Evolutionary conservation across 2,888 invertebrate species (phyloP), one percentile per base, ranked within the genome.

Genomic region (Coleophora deauratella): DNA sequence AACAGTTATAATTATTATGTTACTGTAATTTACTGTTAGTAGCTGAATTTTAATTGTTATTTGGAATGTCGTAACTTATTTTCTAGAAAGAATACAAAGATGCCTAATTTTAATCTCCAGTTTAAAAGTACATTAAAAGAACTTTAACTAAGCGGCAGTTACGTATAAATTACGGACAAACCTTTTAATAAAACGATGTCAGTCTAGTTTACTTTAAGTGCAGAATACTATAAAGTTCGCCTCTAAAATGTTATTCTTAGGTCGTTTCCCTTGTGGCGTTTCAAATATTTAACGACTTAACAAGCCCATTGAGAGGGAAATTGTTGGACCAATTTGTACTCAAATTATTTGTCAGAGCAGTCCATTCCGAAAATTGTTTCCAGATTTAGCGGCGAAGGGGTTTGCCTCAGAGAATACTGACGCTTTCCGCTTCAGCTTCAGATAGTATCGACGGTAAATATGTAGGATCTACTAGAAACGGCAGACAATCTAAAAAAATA

Each of bases 321-420:
- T 68, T 71, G 72, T 72, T 66, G 59, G 50, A 72, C 63, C 68
- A 66, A 79, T 82, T 79, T 75, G 77, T 74, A 59, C 66, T 62
- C 55, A 70, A 82, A 78, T 78, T 79, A 77, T 81, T 81, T 77
- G 79, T 82, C 77, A 72, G 65, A 70, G 61, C 62, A 57, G 63
- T 61, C 68, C 72, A 78, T 81, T 78, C 73, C 69, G 67, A 70
- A 76, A 75, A 80, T 78, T 71, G 78, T 72, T 74, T 76, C 80
- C 78, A 73, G 68, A 81, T 81, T 79, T 82, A 82, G 74, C 66
- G 53, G 47, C 55, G 62, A 79, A 79, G 21, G 72, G 76, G 79
- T 79, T 66, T 61, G 60, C 59, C 58, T 58, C 46, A 38, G 50
- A 52, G 59, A 52, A 53, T 48, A 58, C 59, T 57, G 55, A 49